These are phyloP conservation scores for Pinna nobilis DNA, from an alignment of 1,140 invertebrate species.

Conservation along the genomic window DNA sequence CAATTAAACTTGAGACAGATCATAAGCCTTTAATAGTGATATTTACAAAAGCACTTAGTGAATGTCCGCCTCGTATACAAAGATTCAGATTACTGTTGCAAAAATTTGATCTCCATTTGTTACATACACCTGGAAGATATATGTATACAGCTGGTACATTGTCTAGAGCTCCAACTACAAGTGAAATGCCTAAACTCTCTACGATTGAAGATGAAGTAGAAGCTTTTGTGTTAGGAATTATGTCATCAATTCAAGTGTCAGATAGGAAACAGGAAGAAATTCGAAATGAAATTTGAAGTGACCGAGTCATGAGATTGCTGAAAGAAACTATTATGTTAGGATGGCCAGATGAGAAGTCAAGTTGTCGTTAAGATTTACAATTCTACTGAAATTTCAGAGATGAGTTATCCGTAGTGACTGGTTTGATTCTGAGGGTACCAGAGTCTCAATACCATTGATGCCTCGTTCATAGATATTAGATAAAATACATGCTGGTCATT, in stretches of 20 bases:
- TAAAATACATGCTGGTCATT: constrained; percentile 43
- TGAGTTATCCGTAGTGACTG: background rate
- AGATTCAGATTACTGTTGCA: constrained; percentile 4
- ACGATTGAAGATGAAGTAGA: background rate
- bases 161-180: background rate
- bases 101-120: constrained; percentile 2
- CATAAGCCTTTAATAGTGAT: constrained; percentile 33
- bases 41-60: too few relatives aligned
- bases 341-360: constrained; percentile 7
- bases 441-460: constrained; percentile 40
- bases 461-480: constrained; percentile 38
- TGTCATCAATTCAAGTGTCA: too few relatives aligned
- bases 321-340: background rate
- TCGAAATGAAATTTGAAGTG: background rate
- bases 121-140: constrained; percentile 3
- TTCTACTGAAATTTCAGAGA: background rate
- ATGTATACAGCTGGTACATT: constrained; percentile 6
- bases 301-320: background rate
- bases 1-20: constrained; percentile 28
- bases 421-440: constrained; percentile 26
- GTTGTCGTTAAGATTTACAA: background rate
- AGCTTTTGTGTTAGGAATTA: too few relatives aligned
- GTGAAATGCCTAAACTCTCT: background rate
- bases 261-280: background rate
- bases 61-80: constrained; percentile 38